Evolutionary conservation across 30 jellyfish, hydroid and myxozoan species (phyloP).

Genomic region (Aurelia sp.): DNA sequence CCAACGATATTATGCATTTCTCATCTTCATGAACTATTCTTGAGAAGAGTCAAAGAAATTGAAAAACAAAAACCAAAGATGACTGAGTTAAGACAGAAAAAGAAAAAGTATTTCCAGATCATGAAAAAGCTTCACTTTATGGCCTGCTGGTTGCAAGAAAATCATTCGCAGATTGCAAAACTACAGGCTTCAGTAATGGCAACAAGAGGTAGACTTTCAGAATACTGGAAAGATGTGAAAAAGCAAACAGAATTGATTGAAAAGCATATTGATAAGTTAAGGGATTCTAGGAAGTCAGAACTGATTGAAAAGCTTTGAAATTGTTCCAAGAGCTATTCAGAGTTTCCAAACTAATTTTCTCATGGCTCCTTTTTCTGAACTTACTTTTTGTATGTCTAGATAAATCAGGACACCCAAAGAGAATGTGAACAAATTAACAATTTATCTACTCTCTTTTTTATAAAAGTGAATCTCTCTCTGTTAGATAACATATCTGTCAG

Average conservation of each 20-base stretch:
- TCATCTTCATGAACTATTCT: constrained; percentile 63
- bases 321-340: too few species aligned
- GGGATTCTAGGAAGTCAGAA: neutral
- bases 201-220: constrained; percentile 11
- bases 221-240: constrained; percentile 36
- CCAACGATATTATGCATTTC: constrained; percentile 43
- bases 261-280: constrained; percentile 17
- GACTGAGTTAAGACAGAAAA: constrained; percentile 8
- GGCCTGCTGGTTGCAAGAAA: constrained; percentile 54
- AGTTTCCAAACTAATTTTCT: too few species aligned
- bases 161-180: neutral
- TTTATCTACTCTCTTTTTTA: neutral
- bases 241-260: constrained; percentile 47
- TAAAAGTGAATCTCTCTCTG: too few species aligned
- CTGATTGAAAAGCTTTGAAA: constrained; percentile 26
- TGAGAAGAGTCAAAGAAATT: neutral
- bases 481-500: too few species aligned
- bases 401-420: neutral
- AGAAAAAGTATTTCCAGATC: constrained; percentile 10
- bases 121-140: constrained; percentile 59
- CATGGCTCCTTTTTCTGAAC: too few species aligned
- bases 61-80: neutral
- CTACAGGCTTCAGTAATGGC: neutral
- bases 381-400: neutral
- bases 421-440: neutral